Evolutionary conservation across 2,113 vertebrate species (phyloP), one percentile per base, ranked within the genome.

Genomic region (Pygoscelis adeliae): DNA sequence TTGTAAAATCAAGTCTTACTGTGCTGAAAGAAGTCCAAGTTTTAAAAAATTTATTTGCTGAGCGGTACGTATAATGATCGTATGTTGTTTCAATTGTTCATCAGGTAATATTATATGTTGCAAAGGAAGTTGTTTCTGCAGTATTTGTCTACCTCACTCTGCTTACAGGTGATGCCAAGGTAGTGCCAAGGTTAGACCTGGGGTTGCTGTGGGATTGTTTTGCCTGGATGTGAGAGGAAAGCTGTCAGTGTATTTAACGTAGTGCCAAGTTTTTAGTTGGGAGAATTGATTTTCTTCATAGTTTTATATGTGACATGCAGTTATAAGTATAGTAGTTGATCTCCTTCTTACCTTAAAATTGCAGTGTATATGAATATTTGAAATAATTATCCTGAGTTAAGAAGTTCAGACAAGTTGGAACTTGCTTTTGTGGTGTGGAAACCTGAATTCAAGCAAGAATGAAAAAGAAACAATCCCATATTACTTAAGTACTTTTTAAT

Each of bases 401-500:
- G 38, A 74, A 38, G 42, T 78, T 93, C 83, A 90, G 74, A 79
- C 70, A 67, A 77, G 73, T 70, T 76, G 62, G 59, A 79, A 61
- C 56, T 38, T 85, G 32, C 65, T 62, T 46, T 87, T 76, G 6
- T 58, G 26, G 4, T 84, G 13, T 67, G 27, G 63, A 62, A 55
- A 53, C 18, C 47, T 78, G 47, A 32, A 49, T 79, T 92, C 36
- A 62, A 91, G 86, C 84, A 81, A 65, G 56, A 22, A 23, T 80
- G n/a, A 95, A 58, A 71, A 77, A 70, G 61, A 91, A 85, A 62
- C 40, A 71, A 52, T 83, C 61, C 63, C 53, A 55, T 56, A 79
- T 89, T 94, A 50, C 79, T 90, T 66, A 82, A 91, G 52, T 83
- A 67, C 27, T 52, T 86, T 87, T 93, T 76, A 52, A 34, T 90